Evolutionary conservation across 1,140 invertebrate genomes (phyloP).

Genomic region (Hyles vespertilio): DNA sequence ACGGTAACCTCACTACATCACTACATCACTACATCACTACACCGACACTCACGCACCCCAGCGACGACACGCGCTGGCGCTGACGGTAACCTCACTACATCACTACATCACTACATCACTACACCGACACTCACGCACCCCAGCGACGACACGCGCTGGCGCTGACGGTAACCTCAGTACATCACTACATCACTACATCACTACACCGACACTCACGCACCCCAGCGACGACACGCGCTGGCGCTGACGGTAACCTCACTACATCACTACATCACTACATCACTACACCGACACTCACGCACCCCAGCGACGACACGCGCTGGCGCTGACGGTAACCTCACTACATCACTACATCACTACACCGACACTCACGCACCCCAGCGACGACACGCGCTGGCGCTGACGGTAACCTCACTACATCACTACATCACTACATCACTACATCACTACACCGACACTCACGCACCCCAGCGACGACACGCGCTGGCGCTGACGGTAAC

Average conservation of each 20-base stretch:
- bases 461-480: constrained; percentile 98
- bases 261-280: no score
- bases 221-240: constrained; percentile 96
- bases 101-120: no score
- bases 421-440: no score
- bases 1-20: constrained; percentile 76
- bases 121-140: constrained; percentile 88
- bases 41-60: constrained; percentile 89
- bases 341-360: no score
- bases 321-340: constrained; percentile 84
- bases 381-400: constrained; percentile 94
- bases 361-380: constrained; percentile 90
- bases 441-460: constrained; percentile 57
- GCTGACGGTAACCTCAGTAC: constrained; percentile 77
- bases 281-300: constrained; percentile 83
- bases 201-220: constrained; percentile 85
- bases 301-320: constrained; percentile 95
- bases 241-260: constrained; percentile 79
- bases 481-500: constrained; percentile 82
- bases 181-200: no score
- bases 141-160: constrained; percentile 95
- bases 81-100: constrained; percentile 77
- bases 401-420: constrained; percentile 77
- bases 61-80: constrained; percentile 94
- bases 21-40: no score